Base-by-base conservation (phyloP, 2,113 vertebrate species). In the Aphelocoma coerulescens region DNA sequence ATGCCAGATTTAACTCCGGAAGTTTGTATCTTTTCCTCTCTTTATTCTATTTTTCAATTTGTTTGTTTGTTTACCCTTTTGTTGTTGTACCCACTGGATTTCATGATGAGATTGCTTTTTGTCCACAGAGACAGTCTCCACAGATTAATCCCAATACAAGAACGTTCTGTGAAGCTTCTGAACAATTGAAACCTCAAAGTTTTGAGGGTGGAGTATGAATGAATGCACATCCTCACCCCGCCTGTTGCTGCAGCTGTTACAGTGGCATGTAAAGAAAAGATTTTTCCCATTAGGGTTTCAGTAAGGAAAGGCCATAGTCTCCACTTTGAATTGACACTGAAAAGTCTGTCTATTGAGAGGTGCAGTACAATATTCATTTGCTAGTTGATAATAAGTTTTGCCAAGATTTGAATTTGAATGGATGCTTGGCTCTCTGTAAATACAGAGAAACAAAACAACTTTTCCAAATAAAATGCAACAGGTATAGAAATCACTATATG, bases 21-120 rank as follows among this genome's bases (percentile, higher is more conserved):
- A 91, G 3, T 83, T 58, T 58, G 4, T 62, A 16, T 30, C 5
- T 83, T 89, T 88, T 76, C 22, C 14, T 57, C 30, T 73, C 17
- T 83, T 80, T 61, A 44, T 27, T 91, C n/a, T 79, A n/a, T 66
- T 75, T 75, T 93, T 80, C 51, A 27, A 33, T 73, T 87, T 51
- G 3, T 59, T 86, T 91, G 17, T 37, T 90, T 95, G 28, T 68
- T 92, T 85, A 75, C 32, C 3, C 35, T 78, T 86, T 83, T 89
- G 44, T 72, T 92, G 37, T 80, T 32, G 6, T n/a, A 77, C 85
- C 43, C 75, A 44, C 39, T 69, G 82, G 82, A 85, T 90, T 96
- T 93, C 48, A 71, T 59, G 13, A 80, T 13, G n/a, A 94, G 94
- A 90, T 94, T 95, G 78, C 23, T 90, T 93, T 91, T 77, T 80